phyloP scores from a whole-genome alignment of 2,888 invertebrate species.

The Hipparchia sbordonii region DNA sequence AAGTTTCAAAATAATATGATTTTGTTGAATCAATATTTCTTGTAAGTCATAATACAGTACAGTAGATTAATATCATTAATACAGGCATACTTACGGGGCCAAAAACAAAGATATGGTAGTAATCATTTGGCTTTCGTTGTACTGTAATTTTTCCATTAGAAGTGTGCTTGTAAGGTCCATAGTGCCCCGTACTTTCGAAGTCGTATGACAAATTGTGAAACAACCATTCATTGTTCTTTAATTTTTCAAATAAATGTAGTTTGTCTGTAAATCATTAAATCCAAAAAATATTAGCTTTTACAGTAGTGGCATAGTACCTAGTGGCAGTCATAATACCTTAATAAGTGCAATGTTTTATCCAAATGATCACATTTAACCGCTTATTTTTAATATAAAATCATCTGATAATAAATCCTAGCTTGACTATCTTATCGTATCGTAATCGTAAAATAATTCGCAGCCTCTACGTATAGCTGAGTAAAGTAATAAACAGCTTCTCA shows the following conservation, averaged over 20 bases:
- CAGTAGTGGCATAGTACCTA: too few species aligned
- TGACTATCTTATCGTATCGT: too few species aligned
- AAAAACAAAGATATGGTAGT: background rate
- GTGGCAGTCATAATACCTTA: too few species aligned
- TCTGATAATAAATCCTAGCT: too few species aligned
- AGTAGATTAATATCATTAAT: too few species aligned
- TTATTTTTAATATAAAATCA: too few species aligned
- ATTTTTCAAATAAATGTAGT: constrained; percentile 50
- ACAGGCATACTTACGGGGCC: constrained; percentile 2
- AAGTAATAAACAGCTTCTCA: too few species aligned
- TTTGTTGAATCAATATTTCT: background rate
- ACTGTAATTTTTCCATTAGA: constrained; percentile 59
- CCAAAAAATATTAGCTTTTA: background rate
- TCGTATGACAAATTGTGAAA: constrained; percentile 63
- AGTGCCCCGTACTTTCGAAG: constrained; percentile 63
- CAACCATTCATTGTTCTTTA: constrained; percentile 58
- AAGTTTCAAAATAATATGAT: background rate
- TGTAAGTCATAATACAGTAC: too few species aligned
- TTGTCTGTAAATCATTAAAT: constrained; percentile 58
- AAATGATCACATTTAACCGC: too few species aligned
- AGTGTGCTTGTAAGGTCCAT: constrained; percentile 55
- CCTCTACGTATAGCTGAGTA: too few species aligned
- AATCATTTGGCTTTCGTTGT: constrained; percentile 42
- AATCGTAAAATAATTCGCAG: too few species aligned
- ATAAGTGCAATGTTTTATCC: too few species aligned